A percentile compares a stretch with the other conserved stretches of the same genome.
Evolutionary conservation across 2,797 vertebrate species (phyloP).

Genomic region (Bovichtus variegatus): DNA sequence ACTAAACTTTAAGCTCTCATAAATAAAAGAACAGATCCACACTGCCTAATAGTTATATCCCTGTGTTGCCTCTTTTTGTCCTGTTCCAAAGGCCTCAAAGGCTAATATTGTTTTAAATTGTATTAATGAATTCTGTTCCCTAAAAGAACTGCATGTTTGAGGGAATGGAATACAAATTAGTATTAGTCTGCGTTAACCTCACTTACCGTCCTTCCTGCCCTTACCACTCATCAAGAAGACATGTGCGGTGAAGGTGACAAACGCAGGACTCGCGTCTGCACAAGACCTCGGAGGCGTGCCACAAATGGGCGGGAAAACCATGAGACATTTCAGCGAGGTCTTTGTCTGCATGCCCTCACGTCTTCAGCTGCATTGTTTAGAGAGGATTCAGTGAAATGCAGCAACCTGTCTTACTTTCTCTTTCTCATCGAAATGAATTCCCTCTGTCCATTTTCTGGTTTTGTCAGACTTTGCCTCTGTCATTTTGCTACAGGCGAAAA

Average conservation of each 20-base stretch:
- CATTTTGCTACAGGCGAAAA: conserved; percentile 43
- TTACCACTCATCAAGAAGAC: conserved; percentile 54
- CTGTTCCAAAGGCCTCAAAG: conserved; percentile 18
- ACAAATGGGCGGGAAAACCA: conserved; percentile 27
- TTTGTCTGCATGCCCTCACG: conserved; percentile 12
- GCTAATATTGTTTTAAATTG: conserved; percentile 26
- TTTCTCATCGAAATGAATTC: conserved; percentile 36
- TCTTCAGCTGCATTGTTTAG: conserved; percentile 28
- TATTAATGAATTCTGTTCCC: conserved; percentile 19
- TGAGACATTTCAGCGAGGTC: conserved; percentile 24
- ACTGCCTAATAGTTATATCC: conserved; percentile 41
- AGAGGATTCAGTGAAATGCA: conserved; percentile 14
- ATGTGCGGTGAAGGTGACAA: conserved; percentile 52
- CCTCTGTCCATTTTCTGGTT: conserved; percentile 42
- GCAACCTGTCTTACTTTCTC: background rate
- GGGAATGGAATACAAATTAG: conserved; percentile 64
- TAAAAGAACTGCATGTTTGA: conserved; percentile 31
- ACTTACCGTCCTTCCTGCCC: conserved; percentile 33
- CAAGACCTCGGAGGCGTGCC: conserved; percentile 44
- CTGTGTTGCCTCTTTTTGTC: conserved; percentile 16
- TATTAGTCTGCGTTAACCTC: conserved; percentile 46
- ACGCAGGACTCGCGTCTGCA: conserved; percentile 3
- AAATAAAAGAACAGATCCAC: conserved; percentile 31
- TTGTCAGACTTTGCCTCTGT: conserved; percentile 28
- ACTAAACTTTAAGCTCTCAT: conserved; percentile 39